Conservation (phyloP, 2,888 invertebrate species). For the Leptinotarsa juncta region DNA sequence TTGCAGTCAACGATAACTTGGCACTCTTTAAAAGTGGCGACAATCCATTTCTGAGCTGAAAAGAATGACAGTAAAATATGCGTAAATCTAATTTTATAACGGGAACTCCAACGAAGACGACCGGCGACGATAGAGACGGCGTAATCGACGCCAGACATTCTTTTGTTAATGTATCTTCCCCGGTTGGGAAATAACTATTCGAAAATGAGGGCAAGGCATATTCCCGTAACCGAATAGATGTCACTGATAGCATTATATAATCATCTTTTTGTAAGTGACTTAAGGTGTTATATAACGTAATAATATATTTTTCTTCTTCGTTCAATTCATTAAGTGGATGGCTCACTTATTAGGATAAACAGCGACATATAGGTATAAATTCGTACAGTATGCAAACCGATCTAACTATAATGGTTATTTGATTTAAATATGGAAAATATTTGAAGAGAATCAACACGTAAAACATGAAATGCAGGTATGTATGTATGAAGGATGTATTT, state of each 20-base stretch:
- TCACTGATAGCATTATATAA: not conserved
- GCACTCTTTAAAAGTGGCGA: not conserved
- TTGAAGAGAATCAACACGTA: too few relatives aligned
- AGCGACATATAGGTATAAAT: too few relatives aligned
- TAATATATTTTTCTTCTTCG: too few relatives aligned
- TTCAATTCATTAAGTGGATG: too few relatives aligned
- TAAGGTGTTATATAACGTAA: too few relatives aligned
- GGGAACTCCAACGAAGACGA: conserved; percentile 25
- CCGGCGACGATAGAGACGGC: conserved; percentile 14
- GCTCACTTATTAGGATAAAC: too few relatives aligned
- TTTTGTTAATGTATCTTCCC: conserved; percentile 22
- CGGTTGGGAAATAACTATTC: conserved; percentile 1
- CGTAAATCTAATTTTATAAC: conserved; percentile 29
- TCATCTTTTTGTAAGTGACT: too few relatives aligned
- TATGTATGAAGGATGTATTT: too few relatives aligned
- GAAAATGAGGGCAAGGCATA: not conserved
- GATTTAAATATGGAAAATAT: too few relatives aligned
- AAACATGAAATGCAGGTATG: too few relatives aligned
- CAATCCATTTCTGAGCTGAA: not conserved
- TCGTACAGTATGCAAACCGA: too few relatives aligned
- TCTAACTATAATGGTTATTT: too few relatives aligned
- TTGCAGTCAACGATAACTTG: not conserved
- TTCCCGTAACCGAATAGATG: not conserved
- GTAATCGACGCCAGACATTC: conserved; percentile 22
- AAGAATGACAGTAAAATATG: conserved; percentile 24